Conservation (phyloP, 2,113 vertebrate species). For the Brachypteracias leptosomus region DNA sequence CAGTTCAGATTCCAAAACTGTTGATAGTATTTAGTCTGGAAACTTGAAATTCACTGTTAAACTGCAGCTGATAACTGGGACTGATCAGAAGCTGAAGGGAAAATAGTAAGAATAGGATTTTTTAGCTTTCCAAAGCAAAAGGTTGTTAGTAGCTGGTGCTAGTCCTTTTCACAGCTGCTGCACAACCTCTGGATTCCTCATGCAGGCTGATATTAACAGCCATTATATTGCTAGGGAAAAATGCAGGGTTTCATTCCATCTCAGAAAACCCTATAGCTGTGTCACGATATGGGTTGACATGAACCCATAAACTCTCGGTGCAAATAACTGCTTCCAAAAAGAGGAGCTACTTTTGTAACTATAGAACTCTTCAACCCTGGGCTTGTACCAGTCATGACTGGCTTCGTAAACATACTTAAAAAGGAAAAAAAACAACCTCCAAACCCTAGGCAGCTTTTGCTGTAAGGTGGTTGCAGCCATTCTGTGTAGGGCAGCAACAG, state of each 20-base stretch:
- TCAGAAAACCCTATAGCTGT: background rate
- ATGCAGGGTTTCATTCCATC: background rate
- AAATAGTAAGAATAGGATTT: background rate
- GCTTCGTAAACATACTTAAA: background rate
- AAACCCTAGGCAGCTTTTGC: background rate
- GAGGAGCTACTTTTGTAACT: background rate
- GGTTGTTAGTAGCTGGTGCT: background rate
- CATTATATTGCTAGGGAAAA: background rate
- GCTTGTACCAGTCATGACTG: background rate
- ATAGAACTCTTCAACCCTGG: background rate
- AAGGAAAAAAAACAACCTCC: background rate
- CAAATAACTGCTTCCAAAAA: background rate
- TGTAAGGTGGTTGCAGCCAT: background rate
- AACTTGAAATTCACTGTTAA: background rate
- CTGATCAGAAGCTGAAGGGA: background rate
- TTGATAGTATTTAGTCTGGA: background rate
- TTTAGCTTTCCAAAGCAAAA: background rate
- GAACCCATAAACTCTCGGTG: background rate
- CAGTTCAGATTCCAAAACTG: conserved; percentile 38
- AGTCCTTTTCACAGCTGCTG: background rate
- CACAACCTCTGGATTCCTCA: background rate
- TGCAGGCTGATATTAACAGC: background rate
- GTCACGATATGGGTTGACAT: background rate
- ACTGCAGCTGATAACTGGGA: background rate
- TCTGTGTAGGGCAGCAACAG: background rate